Conservation (phyloP, 2,113 vertebrate genomes). For the Desmodus rotundus region DNA sequence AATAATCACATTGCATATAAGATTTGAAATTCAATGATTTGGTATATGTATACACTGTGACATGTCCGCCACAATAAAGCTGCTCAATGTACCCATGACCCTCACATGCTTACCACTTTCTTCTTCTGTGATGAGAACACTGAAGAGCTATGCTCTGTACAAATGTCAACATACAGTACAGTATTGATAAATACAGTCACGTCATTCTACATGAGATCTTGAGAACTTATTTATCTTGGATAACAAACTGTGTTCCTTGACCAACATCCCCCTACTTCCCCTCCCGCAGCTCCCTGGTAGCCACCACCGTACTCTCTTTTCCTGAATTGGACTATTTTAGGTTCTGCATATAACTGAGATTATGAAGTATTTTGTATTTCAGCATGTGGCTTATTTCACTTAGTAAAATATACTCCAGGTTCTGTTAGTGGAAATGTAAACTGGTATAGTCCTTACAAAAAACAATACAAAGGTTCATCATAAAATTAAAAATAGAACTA, state of each 20-base stretch:
- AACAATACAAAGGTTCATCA: neutral
- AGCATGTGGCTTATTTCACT: neutral
- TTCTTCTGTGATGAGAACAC: neutral
- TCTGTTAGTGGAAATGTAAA: neutral
- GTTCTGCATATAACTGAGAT: neutral
- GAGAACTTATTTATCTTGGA: neutral
- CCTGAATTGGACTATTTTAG: neutral
- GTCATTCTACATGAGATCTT: neutral
- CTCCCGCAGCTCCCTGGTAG: neutral
- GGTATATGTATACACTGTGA: neutral
- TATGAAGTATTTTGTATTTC: neutral
- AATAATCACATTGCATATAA: neutral
- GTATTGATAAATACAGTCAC: neutral
- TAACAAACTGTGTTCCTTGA: neutral
- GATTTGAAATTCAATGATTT: neutral
- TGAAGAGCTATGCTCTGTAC: neutral
- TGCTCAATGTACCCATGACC: neutral
- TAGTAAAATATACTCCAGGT: neutral
- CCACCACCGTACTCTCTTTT: neutral
- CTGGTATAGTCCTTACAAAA: neutral
- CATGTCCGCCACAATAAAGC: neutral
- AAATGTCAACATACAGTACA: neutral
- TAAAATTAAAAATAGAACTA: neutral
- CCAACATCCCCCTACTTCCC: neutral
- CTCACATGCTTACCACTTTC: neutral